Evolutionary conservation across 2,888 invertebrate species (phyloP), one percentile per base, ranked within the genome.

Genomic region (Drosophila mayaguana): DNA sequence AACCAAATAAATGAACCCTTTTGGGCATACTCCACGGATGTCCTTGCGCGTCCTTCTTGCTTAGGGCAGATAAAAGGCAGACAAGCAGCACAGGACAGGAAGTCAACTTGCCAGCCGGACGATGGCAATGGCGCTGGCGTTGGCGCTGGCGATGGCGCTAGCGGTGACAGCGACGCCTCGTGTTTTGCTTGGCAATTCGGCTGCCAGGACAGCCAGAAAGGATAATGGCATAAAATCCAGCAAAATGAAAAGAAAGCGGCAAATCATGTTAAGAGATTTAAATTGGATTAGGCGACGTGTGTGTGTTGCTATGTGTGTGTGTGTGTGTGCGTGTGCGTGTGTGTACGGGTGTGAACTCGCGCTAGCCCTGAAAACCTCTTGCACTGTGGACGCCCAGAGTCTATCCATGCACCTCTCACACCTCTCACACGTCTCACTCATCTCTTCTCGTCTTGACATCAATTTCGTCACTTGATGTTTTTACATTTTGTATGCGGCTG

Each of bases 181-280:
- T 75, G 71, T 79, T 66, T 72, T 54, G 70, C 83, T 78, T 75
- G 75, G 73, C 84, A 75, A 73, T 73, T 80, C 62, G 64, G 87
- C 75, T 56, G 78, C 65, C 82, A 48, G 73, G 70, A 42, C 63
- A 65, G 70, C 68, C 73, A 48, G 75, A 80, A 83, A 78, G 90
- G 88, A 89, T 84, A 89, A 89, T 84, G 86, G 88, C 80, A 84
- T 82, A 75, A 88, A 88, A 84, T 85, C 90, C 83, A 82, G 75
- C 70, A 88, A 85, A 84, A 89, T 88, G 90, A 89, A 90, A 90
- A 85, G 83, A 90, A 83, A 90, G 81, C 81, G 87, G 87, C 88
- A 90, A 88, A 88, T 88, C 91, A 90, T 90, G 90, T 88, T 90
- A 88, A 90, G 89, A 90, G 88, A 86, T 90, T 88, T 90, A 88